Evolutionary conservation across 2,113 vertebrate species (phyloP).

Genomic region (Pomatorhinus ruficollis): DNA sequence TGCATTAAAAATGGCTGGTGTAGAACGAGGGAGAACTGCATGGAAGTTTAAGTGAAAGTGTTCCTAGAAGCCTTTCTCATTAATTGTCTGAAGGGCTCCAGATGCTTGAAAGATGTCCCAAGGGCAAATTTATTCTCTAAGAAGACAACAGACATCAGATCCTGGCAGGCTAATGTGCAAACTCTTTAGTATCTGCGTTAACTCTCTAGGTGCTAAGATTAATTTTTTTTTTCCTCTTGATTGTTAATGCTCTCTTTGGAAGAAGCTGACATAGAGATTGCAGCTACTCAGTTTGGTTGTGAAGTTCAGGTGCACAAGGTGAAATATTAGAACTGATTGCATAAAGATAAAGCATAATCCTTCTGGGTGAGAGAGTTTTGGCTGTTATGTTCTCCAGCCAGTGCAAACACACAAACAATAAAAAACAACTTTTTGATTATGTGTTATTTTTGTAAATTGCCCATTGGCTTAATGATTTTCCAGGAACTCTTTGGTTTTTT

Average conservation of each 20-base stretch:
- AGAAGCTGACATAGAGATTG: neutral
- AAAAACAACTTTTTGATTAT: neutral
- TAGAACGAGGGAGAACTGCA: neutral
- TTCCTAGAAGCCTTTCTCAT: neutral
- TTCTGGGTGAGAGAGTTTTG: neutral
- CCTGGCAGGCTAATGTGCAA: neutral
- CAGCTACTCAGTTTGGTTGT: neutral
- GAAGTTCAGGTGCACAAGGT: neutral
- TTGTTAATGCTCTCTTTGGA: neutral
- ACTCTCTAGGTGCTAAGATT: neutral
- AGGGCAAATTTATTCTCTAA: neutral
- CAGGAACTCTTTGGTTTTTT: neutral
- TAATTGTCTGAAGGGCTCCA: neutral
- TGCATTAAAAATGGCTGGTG: neutral
- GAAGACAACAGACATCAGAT: neutral
- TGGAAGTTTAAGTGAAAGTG: neutral
- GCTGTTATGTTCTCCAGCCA: neutral
- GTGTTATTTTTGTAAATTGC: neutral
- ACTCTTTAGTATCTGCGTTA: neutral
- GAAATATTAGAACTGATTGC: neutral
- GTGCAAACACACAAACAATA: neutral
- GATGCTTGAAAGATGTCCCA: neutral
- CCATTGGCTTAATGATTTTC: neutral
- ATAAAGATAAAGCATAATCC: neutral
- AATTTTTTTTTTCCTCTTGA: neutral